Evolutionary conservation across 1,140 invertebrate genomes (phyloP).

Genomic region (Drosophila mauritiana): DNA sequence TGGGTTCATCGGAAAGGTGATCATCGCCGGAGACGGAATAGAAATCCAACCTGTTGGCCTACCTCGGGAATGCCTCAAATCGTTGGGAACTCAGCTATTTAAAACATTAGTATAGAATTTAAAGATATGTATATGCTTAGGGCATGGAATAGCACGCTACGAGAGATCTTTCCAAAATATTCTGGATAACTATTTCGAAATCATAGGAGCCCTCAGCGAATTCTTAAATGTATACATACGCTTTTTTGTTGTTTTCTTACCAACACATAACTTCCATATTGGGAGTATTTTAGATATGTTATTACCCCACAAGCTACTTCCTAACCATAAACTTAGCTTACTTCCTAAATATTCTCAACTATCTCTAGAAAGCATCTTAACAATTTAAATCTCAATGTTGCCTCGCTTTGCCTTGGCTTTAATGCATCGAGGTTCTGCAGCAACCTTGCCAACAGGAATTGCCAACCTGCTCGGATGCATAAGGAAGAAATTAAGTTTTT

Average conservation of each 20-base stretch:
- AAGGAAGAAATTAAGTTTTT: slow-evolving; percentile 77
- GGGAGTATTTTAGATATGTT: neutral
- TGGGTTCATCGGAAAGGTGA: slow-evolving; percentile 79
- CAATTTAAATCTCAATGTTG: neutral
- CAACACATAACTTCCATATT: no score
- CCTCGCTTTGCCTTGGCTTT: slow-evolving; percentile 1
- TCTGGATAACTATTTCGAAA: no score
- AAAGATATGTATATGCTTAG: neutral
- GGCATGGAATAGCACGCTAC: neutral
- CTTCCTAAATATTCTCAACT: neutral
- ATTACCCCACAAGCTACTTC: neutral
- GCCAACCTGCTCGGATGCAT: slow-evolving; percentile 45
- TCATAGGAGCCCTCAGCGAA: no score
- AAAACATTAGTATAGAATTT: slow-evolving; percentile 13
- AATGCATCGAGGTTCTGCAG: neutral
- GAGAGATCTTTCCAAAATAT: neutral
- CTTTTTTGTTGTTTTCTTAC: neutral
- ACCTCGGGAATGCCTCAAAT: slow-evolving; percentile 51
- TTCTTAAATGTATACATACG: no score
- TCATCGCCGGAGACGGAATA: slow-evolving; percentile 48
- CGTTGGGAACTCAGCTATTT: slow-evolving; percentile 29
- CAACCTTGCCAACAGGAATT: slow-evolving; percentile 57
- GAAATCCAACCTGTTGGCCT: slow-evolving; percentile 70
- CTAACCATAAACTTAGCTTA: neutral
- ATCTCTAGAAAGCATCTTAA: slow-evolving; percentile 26